phyloP scores from a whole-genome alignment of 1,140 invertebrate genomes.

The Drosophila pallidifrons region DNA sequence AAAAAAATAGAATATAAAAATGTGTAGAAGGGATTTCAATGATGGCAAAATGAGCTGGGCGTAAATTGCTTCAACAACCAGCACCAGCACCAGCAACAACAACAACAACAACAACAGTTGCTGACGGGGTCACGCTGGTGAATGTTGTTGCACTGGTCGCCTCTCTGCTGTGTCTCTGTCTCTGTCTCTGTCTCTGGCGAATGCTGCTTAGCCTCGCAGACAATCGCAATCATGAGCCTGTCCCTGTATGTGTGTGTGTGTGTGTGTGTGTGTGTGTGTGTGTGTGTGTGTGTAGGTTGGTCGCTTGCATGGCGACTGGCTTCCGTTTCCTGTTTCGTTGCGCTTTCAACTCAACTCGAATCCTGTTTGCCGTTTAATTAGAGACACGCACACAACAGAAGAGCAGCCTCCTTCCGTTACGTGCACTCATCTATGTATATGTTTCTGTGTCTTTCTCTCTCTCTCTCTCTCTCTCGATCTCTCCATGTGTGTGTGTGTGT shows the following conservation, averaged over 20 bases:
- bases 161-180: conserved; percentile 31
- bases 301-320: conserved; percentile 71
- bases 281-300: conserved; percentile 30
- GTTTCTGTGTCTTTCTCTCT: conserved; percentile 16
- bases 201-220: conserved; percentile 76
- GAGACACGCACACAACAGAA: conserved; percentile 72
- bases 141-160: conserved; percentile 47
- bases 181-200: conserved; percentile 41
- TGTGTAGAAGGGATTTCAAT: conserved; percentile 41
- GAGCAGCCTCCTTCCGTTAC: conserved; percentile 57
- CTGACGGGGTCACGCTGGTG: conserved; percentile 54
- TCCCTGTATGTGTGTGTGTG: conserved; percentile 10
- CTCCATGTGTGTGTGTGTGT: conserved; percentile 9
- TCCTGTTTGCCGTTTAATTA: conserved; percentile 84
- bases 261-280: background rate
- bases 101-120: conserved; percentile 5
- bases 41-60: conserved; percentile 70
- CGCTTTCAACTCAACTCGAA: conserved; percentile 81
- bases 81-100: conserved; percentile 34
- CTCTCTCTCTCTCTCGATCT: conserved; percentile 16
- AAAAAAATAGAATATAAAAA: conserved; percentile 51
- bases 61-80: conserved; percentile 46
- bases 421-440: conserved; percentile 42
- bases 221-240: conserved; percentile 62
- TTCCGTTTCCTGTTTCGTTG: conserved; percentile 83